Evolutionary conservation across 2,113 vertebrate genomes (phyloP).

Genomic region (Dermatemys mawii): DNA sequence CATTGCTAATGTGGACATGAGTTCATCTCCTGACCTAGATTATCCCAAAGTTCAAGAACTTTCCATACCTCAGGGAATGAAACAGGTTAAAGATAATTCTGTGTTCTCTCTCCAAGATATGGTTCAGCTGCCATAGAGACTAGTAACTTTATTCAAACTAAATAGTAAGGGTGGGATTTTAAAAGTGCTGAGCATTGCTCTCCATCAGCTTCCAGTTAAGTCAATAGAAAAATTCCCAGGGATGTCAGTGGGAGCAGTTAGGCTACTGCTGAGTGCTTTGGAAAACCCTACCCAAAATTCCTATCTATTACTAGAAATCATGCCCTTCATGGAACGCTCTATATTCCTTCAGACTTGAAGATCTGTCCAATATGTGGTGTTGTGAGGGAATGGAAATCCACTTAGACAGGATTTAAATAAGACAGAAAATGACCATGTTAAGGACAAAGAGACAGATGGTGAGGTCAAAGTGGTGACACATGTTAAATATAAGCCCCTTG

Average conservation of each 20-base stretch:
- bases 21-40: neutral
- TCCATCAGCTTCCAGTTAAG: neutral
- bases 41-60: neutral
- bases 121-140: fast-evolving
- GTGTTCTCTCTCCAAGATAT: neutral
- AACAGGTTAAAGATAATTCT: neutral
- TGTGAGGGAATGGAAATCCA: neutral
- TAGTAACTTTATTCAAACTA: neutral
- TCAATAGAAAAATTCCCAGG: neutral
- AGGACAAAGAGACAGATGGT: neutral
- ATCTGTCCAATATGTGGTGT: neutral
- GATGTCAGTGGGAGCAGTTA: neutral
- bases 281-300: neutral
- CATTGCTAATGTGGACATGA: fast-evolving
- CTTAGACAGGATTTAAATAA: slow-evolving; percentile 13
- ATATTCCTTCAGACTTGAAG: neutral
- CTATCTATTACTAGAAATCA: neutral
- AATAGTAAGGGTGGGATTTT: neutral
- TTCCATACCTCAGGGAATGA: neutral
- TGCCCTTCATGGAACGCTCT: neutral
- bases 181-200: neutral
- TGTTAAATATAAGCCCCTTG: neutral
- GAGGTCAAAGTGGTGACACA: neutral
- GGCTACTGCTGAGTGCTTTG: neutral
- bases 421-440: neutral